Percentiles rank a stretch among this genome's conserved stretches.
phyloP scores from a whole-genome alignment of 2,888 invertebrate genomes.

The Stictocephala bisonia region DNA sequence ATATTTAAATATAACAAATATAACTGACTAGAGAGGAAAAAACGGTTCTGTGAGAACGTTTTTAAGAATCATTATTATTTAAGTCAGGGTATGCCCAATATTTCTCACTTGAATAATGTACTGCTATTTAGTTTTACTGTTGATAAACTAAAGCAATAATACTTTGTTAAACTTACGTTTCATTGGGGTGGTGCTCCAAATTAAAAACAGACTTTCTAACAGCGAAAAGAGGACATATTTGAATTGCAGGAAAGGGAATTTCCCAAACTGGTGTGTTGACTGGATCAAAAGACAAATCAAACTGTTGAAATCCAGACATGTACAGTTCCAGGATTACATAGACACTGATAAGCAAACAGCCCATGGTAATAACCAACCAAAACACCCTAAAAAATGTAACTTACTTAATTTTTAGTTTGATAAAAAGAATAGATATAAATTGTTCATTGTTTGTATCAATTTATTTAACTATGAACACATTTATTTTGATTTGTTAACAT shows the following conservation, averaged over 20 bases:
- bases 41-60: too few species aligned
- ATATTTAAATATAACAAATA: too few species aligned
- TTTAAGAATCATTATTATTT: too few species aligned
- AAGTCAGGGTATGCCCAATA: too few species aligned
- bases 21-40: too few species aligned
- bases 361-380: neutral
- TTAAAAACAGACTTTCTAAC: constrained; percentile 20
- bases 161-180: constrained; percentile 18
- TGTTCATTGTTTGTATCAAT: too few species aligned
- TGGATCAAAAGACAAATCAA: neutral
- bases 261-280: constrained; percentile 16
- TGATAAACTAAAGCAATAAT: too few species aligned
- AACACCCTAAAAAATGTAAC: neutral
- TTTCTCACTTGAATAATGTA: too few species aligned
- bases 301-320: neutral
- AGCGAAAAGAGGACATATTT: neutral
- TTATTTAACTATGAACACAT: too few species aligned
- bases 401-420: neutral
- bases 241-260: constrained; percentile 5
- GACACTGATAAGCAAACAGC: neutral
- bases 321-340: neutral
- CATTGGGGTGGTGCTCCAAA: neutral
- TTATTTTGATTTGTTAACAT: too few species aligned
- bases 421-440: neutral
- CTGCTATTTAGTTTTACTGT: too few species aligned